These are phyloP conservation scores for Hydrocynus forskahlii DNA, from an alignment of 2,797 vertebrate genomes.

Conservation along the genomic window DNA sequence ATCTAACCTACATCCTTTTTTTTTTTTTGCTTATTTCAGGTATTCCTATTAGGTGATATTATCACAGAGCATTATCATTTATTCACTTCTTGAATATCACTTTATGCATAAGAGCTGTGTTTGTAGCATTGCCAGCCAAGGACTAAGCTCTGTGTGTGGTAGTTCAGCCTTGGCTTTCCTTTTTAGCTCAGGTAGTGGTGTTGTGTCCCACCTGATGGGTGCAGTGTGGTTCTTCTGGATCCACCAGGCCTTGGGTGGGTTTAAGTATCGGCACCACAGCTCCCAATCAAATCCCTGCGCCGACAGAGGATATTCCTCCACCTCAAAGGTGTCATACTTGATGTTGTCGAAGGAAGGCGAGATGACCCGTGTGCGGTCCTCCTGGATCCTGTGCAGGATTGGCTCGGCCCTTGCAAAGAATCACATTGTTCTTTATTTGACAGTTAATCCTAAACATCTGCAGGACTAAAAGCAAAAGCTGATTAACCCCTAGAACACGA, in stretches of 20 bases:
- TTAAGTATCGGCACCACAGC: constrained; percentile 95
- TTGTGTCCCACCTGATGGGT: constrained; percentile 86
- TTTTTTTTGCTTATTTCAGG: not conserved
- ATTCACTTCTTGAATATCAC: not conserved
- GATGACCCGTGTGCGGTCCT: constrained; percentile 90
- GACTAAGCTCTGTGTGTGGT: not conserved
- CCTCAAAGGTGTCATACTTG: constrained; percentile 95
- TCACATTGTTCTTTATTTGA: not conserved
- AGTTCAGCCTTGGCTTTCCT: not conserved
- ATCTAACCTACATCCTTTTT: not conserved
- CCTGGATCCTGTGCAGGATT: constrained; percentile 90
- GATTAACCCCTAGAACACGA: no score
- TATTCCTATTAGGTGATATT: not conserved
- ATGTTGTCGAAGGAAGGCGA: constrained; percentile 98
- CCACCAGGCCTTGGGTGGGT: constrained; percentile 96
- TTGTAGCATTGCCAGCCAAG: not conserved
- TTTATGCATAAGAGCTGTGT: not conserved
- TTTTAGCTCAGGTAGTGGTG: not conserved
- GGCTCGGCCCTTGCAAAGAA: constrained; percentile 88
- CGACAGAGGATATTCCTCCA: constrained; percentile 93
- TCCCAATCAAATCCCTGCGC: constrained; percentile 98
- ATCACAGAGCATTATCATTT: not conserved
- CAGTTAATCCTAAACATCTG: not conserved
- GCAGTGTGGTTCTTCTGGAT: constrained; percentile 90
- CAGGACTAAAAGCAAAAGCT: not conserved